A percentile compares a stretch with the other conserved stretches of the same genome.
Evolutionary conservation across 1,140 invertebrate species (phyloP).

Genomic region (Lanistes nyassanus): DNA sequence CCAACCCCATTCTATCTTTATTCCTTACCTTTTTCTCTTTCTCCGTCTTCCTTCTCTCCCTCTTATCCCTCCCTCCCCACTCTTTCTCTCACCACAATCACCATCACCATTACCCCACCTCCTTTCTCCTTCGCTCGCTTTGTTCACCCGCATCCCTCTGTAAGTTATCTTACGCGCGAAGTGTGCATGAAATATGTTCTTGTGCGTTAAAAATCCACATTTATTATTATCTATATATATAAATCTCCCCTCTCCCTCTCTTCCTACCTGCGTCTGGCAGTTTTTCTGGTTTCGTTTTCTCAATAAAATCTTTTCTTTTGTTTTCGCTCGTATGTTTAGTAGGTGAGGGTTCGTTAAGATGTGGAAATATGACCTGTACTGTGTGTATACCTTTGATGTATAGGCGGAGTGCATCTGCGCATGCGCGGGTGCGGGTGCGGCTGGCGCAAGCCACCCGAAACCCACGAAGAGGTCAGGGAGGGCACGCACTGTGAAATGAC

Average conservation of each 20-base stretch:
- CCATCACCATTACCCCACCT: background rate
- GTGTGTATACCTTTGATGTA: background rate
- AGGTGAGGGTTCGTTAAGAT: background rate
- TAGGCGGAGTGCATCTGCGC: background rate
- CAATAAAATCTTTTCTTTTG: too few relatives aligned
- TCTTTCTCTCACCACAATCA: background rate
- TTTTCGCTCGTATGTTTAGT: too few relatives aligned
- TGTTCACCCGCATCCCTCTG: background rate
- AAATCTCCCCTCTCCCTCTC: background rate
- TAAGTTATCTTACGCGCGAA: too few relatives aligned
- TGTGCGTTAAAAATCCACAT: too few relatives aligned
- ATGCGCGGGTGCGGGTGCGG: constrained; percentile 6
- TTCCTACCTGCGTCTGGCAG: background rate
- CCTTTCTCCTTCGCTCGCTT: background rate
- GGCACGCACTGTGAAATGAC: background rate
- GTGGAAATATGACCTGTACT: too few relatives aligned
- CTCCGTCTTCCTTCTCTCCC: background rate
- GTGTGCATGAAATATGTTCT: too few relatives aligned
- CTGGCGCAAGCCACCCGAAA: too few relatives aligned
- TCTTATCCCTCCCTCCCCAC: background rate
- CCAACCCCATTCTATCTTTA: background rate
- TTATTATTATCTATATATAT: background rate
- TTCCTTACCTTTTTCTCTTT: background rate
- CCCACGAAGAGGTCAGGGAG: too few relatives aligned
- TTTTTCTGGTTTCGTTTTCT: too few relatives aligned